phyloP scores from a whole-genome alignment of 2,113 vertebrate species.

The Pelodiscus sinensis region DNA sequence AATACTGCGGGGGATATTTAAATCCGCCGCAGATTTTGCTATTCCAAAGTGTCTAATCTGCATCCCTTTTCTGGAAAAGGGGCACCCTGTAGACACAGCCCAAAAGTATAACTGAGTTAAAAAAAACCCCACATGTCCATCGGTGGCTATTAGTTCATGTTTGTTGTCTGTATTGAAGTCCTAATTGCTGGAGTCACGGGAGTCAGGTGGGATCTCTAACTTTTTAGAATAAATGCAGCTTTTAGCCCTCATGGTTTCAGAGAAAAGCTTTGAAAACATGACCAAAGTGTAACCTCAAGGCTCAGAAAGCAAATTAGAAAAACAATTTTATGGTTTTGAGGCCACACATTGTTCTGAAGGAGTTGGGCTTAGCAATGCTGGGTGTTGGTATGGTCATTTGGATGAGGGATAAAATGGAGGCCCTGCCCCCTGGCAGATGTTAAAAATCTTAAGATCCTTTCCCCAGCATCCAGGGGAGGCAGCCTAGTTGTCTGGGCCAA shows the following conservation, averaged over 20 bases:
- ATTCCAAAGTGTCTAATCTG: too few species aligned
- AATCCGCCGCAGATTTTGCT: too few species aligned
- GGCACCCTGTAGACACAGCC: too few species aligned
- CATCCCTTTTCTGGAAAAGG: too few species aligned
- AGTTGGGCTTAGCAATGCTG: neutral
- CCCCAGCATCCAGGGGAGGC: too few species aligned
- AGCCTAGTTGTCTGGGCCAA: accelerated
- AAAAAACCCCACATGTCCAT: too few species aligned
- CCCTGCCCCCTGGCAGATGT: accelerated
- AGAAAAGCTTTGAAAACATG: neutral
- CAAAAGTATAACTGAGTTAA: too few species aligned
- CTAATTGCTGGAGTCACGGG: too few species aligned
- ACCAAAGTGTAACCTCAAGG: neutral
- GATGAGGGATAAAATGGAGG: neutral
- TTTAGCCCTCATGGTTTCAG: accelerated
- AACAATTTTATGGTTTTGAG: accelerated
- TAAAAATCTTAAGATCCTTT: neutral
- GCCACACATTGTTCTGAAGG: accelerated
- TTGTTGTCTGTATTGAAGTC: too few species aligned
- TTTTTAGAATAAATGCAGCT: neutral
- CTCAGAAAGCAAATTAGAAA: neutral
- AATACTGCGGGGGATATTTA: too few species aligned
- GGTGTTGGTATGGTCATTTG: neutral
- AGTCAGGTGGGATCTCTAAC: accelerated
- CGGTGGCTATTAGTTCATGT: too few species aligned